Evolutionary conservation across 2,888 invertebrate genomes (phyloP), one percentile per base, ranked within the genome.

Genomic region (Drosophila engyochracea): DNA sequence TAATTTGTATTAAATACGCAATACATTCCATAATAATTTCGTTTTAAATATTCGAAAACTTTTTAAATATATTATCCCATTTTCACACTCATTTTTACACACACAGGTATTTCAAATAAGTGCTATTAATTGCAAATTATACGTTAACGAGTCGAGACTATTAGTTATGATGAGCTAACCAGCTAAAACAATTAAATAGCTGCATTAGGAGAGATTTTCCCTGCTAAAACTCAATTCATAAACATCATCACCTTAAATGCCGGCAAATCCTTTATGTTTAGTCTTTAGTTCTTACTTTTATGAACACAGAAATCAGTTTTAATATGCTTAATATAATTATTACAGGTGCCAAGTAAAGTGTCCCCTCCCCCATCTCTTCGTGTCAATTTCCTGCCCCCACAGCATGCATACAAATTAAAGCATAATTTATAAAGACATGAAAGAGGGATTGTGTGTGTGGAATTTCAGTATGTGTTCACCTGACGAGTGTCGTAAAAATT

Each of bases 371-470:
- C 39, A 14, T 2, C 16, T 31, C 14, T 33, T 12, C 37, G 33
- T 28, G 28, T 19, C 60, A 73, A 68, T 62, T 54, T 54, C 30
- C 44, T 41, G 16, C 55, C 39, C 62, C 37, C 54, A 30, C 58
- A 35, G 39, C 65, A 69, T 89, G 85, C 80, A 85, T 85, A 86
- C 82, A 85, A 89, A 85, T 85, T 82, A 86, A 89, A 86, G 74
- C 84, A 82, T 85, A 89, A 85, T 85, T 82, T 72, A 76, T 54
- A 76, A 67, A 71, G 51, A 22, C 47, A 44, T 33, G 39, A 16
- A 30, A 14, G 10, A 6, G 25, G 4, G 25, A 53, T 64, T n/a
- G 55, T 30, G 31, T 14, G 19, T 19, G 59, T n/a, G 30, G 25
- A 35, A 25, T 39, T 41, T 44, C 2, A 30, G 47, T 52, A 49